Conservation (phyloP, 1,140 invertebrate genomes). For the Formica exsecta region DNA sequence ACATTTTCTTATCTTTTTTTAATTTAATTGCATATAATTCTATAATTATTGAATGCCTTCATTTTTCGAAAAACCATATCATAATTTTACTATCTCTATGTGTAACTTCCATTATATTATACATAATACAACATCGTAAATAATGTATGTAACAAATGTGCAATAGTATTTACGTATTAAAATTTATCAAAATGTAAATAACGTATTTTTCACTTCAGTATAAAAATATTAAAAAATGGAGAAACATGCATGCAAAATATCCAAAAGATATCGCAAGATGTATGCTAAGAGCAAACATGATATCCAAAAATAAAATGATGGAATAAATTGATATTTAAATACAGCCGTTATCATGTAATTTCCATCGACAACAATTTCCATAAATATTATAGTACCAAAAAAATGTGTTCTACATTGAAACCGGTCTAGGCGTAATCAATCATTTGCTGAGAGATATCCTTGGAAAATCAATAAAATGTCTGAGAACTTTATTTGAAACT, state of each 20-base stretch:
- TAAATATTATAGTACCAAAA: too few relatives aligned
- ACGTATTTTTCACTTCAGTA: too few relatives aligned
- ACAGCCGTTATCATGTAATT: neutral
- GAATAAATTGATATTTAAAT: neutral
- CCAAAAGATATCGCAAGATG: neutral
- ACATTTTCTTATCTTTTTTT: neutral
- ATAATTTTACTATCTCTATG: neutral
- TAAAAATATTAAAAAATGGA: too few relatives aligned
- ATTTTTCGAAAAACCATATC: neutral
- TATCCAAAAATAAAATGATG: neutral
- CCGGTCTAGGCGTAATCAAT: neutral
- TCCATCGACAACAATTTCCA: too few relatives aligned
- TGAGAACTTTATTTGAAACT: neutral
- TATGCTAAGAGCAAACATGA: neutral
- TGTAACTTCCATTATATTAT: neutral
- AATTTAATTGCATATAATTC: neutral
- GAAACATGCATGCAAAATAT: too few relatives aligned
- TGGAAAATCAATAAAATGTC: constrained; percentile 24
- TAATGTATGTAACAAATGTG: too few relatives aligned
- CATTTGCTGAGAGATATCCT: neutral
- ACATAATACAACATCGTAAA: neutral
- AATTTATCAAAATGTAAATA: too few relatives aligned
- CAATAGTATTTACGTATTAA: too few relatives aligned
- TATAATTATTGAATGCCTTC: neutral
- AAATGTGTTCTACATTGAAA: neutral